Percentiles rank a stretch among this genome's conserved stretches.
These are phyloP conservation scores for Heliconius nattereri DNA, from an alignment of 1,140 invertebrate species.

Conservation along the genomic window DNA sequence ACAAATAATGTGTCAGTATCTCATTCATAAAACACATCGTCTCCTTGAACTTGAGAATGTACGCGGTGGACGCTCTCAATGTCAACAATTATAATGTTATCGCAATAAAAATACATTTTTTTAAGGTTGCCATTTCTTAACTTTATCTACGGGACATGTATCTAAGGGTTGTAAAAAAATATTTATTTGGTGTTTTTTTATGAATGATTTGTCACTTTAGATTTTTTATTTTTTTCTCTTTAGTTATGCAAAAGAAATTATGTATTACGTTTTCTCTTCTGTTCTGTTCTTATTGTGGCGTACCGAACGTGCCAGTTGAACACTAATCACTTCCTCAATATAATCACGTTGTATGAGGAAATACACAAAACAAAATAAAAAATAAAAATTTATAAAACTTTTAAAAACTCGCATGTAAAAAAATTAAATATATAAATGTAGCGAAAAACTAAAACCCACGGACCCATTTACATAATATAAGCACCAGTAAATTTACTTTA, in stretches of 20 bases:
- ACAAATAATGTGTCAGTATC: conserved; percentile 12
- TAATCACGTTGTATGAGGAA: too few relatives aligned
- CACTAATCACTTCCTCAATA: too few relatives aligned
- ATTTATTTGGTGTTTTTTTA: too few relatives aligned
- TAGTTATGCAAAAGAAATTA: too few relatives aligned
- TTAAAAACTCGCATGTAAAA: background rate
- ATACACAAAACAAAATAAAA: too few relatives aligned
- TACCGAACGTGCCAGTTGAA: too few relatives aligned
- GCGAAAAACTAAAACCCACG: background rate
- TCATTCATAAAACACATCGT: conserved; percentile 24
- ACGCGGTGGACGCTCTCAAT: conserved; percentile 27
- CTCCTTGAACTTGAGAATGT: conserved; percentile 30
- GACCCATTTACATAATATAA: background rate
- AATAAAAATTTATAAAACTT: too few relatives aligned
- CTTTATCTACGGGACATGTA: background rate
- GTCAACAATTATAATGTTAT: conserved; percentile 30
- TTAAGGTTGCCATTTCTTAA: background rate
- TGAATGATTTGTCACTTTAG: too few relatives aligned
- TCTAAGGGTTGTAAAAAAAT: background rate
- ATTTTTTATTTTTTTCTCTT: background rate
- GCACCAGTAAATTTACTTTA: background rate
- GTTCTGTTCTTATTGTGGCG: too few relatives aligned
- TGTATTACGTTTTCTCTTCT: too few relatives aligned
- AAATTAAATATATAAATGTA: background rate
- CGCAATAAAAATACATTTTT: background rate